Evolutionary conservation across 2,797 vertebrate genomes (phyloP).

Genomic region (Tachyglossus aculeatus): DNA sequence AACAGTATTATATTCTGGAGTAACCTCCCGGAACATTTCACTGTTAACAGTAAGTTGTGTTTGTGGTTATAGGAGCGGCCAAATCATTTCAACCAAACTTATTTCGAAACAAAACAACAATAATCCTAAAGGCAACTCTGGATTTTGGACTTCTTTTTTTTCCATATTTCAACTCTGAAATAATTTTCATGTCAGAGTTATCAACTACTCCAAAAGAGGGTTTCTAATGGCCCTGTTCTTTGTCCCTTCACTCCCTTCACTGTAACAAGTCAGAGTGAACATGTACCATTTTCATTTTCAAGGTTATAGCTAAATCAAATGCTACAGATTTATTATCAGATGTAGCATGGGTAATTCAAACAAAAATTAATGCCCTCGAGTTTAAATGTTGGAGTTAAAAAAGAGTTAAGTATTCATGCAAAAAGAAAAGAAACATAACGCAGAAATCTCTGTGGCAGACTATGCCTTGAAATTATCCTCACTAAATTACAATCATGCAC

Average conservation of each 20-base stretch:
- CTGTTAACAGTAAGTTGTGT: not conserved
- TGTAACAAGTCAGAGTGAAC: slow-evolving; percentile 17
- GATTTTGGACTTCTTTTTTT: slow-evolving; percentile 1
- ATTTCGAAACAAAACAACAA: slow-evolving; percentile 7
- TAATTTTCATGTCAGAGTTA: not conserved
- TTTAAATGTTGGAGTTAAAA: slow-evolving; percentile 63
- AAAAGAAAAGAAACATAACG: slow-evolving; percentile 72
- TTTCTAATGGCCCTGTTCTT: slow-evolving; percentile 8
- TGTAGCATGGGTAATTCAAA: slow-evolving; percentile 54
- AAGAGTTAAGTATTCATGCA: slow-evolving; percentile 64
- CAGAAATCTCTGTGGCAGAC: slow-evolving; percentile 74
- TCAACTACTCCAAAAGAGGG: slow-evolving; percentile 5
- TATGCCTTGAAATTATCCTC: slow-evolving; percentile 82
- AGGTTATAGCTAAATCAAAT: slow-evolving; percentile 6
- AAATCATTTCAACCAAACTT: not conserved
- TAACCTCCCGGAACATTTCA: not conserved
- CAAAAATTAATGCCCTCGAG: slow-evolving; percentile 41
- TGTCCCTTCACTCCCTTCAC: slow-evolving; percentile 6
- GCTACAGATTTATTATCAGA: slow-evolving; percentile 54
- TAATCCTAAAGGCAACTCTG: not conserved
- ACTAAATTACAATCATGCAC: slow-evolving; percentile 77
- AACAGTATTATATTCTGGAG: too few species aligned
- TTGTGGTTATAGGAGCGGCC: not conserved
- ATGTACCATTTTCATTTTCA: slow-evolving; percentile 18
- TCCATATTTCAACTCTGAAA: not conserved